Evolutionary conservation across 1,140 invertebrate species (phyloP), one percentile per base, ranked within the genome.

Genomic region (Pseudomyrmex dendroicus): DNA sequence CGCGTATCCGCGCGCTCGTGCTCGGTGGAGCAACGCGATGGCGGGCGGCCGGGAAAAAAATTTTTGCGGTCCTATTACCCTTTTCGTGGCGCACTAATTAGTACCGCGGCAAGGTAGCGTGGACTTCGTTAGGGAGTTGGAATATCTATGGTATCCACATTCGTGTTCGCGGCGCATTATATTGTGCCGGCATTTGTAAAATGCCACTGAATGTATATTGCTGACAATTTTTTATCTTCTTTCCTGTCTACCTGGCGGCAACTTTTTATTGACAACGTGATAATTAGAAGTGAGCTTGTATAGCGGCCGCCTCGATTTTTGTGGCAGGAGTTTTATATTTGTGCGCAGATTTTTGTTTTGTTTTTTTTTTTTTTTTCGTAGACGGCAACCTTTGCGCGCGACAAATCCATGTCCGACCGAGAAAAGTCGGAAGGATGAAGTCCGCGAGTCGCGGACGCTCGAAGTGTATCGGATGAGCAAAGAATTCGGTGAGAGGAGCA

Each of bases 61-160:
- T 35, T 80, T 80, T 80, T 46, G 64, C 76, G 66, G 54, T 80
- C 20, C 76, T 80, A 80, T 80, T 80, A 80, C 44, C 54, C 66
- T 61, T 80, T 80, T 70, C 76, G 66, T 72, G 66, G 54, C 20
- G 22, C 66, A 15, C 66, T 80, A 80, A 80, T 80, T 80, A 80
- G 76, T 72, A 50, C 66, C 46, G 56, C 46, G 54, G 66, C 48
- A 80, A 46, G 66, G 12, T 70, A 56, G 54, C 54, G n/a, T 80
- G 64, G 76, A 72, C 76, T 80, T 80, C 66, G 76, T 80, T 80
- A 80, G 76, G 22, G 44, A 59, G 76, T 59, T 70, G 15, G 17
- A 44, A 57, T 78, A 48, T 46, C 15, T 46, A n/a, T 52, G 50
- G 50, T 64, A 50, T 62, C 50, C 7, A 35, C 52, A 68, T 70